Percentiles rank a stretch among this genome's conserved stretches.
Conservation (phyloP, 1,140 invertebrate species). For the Drosophila jambulina region DNA sequence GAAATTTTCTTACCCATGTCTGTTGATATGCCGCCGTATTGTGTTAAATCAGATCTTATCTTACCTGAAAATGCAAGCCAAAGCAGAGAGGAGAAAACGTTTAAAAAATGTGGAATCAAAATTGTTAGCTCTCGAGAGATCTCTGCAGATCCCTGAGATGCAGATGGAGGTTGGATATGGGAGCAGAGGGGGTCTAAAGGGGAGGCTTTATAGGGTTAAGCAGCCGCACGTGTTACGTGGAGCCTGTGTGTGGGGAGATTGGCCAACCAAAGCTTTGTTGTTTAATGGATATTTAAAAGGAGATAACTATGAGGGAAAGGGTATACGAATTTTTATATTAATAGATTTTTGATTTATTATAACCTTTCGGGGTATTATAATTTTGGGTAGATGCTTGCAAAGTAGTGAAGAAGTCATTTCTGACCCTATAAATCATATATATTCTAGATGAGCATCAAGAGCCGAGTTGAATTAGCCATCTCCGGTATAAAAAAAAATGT, state of each 20-base stretch:
- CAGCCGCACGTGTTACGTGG: constrained; percentile 61
- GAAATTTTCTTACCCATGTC: constrained; percentile 85
- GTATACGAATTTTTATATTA: not conserved
- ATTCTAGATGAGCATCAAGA: too few relatives aligned
- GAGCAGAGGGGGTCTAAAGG: not conserved
- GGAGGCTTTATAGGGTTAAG: constrained; percentile 44
- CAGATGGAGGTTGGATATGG: constrained; percentile 13
- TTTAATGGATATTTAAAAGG: constrained; percentile 12
- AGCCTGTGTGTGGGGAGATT: constrained; percentile 25
- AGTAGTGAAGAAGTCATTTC: too few relatives aligned
- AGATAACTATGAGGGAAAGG: not conserved
- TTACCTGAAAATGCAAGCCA: constrained; percentile 79
- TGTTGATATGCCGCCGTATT: constrained; percentile 85
- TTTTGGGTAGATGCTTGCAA: too few relatives aligned
- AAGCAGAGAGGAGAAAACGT: constrained; percentile 71
- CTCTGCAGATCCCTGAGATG: constrained; percentile 12
- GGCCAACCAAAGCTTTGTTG: constrained; percentile 49
- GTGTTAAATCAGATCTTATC: constrained; percentile 85
- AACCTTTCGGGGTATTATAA: too few relatives aligned
- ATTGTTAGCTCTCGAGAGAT: constrained; percentile 55
- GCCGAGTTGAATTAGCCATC: too few relatives aligned
- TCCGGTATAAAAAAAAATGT: too few relatives aligned
- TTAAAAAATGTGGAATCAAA: constrained; percentile 74
- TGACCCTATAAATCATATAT: too few relatives aligned
- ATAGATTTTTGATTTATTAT: too few relatives aligned